phyloP scores from a whole-genome alignment of 2,888 invertebrate species.

The Spicauda simplicius region DNA sequence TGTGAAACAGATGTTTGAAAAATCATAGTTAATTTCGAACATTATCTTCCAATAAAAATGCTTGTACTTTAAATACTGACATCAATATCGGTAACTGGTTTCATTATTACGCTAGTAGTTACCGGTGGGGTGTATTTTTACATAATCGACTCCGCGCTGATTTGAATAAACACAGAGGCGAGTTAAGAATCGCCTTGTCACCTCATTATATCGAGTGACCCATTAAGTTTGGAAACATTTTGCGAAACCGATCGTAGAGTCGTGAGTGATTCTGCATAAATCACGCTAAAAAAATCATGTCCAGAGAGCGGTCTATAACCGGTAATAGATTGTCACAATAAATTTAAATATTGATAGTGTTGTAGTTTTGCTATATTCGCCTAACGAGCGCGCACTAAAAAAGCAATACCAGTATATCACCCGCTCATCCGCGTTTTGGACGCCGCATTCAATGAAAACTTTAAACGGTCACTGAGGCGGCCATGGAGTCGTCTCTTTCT shows the following conservation, averaged over 20 bases:
- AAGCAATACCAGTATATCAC: conserved; percentile 81
- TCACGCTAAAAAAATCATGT: conserved; percentile 43
- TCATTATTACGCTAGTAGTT: conserved; percentile 1
- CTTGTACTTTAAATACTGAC: conserved; percentile 1
- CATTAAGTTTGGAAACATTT: conserved; percentile 51
- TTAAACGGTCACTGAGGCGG: conserved; percentile 55
- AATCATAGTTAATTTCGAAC: no score
- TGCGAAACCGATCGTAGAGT: conserved; percentile 51
- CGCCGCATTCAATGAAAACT: conserved; percentile 66
- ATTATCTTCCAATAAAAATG: not conserved
- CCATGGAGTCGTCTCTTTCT: conserved; percentile 56
- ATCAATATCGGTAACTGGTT: not conserved
- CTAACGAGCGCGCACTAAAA: conserved; percentile 74
- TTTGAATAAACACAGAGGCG: conserved; percentile 20
- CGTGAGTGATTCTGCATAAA: conserved; percentile 48
- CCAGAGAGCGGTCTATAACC: conserved; percentile 42
- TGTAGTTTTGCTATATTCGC: conserved; percentile 64
- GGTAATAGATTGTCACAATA: conserved; percentile 63
- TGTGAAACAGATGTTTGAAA: no score
- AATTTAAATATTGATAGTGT: conserved; percentile 73
- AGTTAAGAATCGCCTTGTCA: conserved; percentile 20
- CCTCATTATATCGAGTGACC: conserved; percentile 41
- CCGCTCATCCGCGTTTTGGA: conserved; percentile 70
- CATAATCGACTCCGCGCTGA: conserved; percentile 1
- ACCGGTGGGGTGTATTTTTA: conserved; percentile 6